Evolutionary conservation across 2,113 vertebrate genomes (phyloP), one percentile per base, ranked within the genome.

Genomic region (Paratilapia polleni): DNA sequence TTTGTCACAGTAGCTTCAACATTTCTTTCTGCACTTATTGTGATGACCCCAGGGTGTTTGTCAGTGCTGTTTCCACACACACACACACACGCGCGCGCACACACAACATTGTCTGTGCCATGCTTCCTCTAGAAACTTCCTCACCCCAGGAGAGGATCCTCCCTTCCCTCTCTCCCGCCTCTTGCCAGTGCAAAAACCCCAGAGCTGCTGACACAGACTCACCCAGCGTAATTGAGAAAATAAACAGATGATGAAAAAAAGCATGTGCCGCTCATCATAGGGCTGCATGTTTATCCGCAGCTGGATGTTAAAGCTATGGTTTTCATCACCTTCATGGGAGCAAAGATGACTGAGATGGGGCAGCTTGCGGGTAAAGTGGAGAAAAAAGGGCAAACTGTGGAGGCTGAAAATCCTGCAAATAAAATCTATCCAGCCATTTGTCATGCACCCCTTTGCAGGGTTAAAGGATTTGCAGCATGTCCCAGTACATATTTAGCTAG

Each of bases 171-270:
- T 19, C 28, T 34, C 49, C 80, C 9, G 20, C 76, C 57, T 75
- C 61, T 78, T 81, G 52, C 81, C 76, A 26, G 76, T 74, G 81
- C 77, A 76, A 88, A n/a, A 87, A 80, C 68, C 82, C 66, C 86
- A 89, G 77, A 88, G 82, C 77, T 86, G 86, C 90, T 85, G 88
- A 89, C 87, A 57, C 85, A 83, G 73, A 59, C 74, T 88, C 58
- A 64, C 4, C n/a, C 41, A 68, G 82, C 19, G 52, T 83, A 86
- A 90, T 80, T 88, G 80, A 84, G 77, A 87, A 93, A 93, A 88
- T 85, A 91, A 93, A 93, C 84, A 89, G 52, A 64, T 22, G 54
- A 84, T 83, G 22, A 75, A 80, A 73, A 47, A 77, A 63, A 64
- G n/a, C 10, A 12, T 4, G 28, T 20, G 75, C 75, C 3, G 38